Evolutionary conservation across 2,888 invertebrate genomes (phyloP), one percentile per base, ranked within the genome.

Genomic region (Microplitis manilae): DNA sequence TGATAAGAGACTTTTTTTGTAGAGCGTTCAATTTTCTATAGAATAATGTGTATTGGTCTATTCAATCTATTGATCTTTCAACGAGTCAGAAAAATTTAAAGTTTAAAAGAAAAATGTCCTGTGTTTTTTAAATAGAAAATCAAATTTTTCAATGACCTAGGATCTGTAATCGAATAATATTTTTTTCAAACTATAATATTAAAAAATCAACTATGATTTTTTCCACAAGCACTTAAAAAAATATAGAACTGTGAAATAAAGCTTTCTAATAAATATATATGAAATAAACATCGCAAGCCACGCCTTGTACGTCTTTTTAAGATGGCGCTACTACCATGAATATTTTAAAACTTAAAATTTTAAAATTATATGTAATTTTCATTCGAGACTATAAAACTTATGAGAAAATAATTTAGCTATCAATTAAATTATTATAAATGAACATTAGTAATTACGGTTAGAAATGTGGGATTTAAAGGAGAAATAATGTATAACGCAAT

Each of bases 291-390:
- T 83, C 83, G 80, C 75, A 82, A 80, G 84, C 85, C 86, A 85
- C 85, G 85, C 85, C 86, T 85, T 84, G 82, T 83, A 85, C 80
- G 80, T 84, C 83, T 85, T 84, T 84, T 85, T 85, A 85, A 86
- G 82, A 78, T 81, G 81, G 83, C 81, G 82, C 77, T 79, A 79
- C 79, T 69, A 77, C 79, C 80, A 76, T 83, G 82, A 83, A 83
- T 82, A 83, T 82, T 81, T 79, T 78, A 78, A 59, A 72, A 73
- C 30, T 30, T 13, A 13, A 13, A 1, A 50, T 50, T 50, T 50
- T 50, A 13, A 13, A 50, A 50, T 50, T 50, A 50, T 30, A 4
- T 2, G 4, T 4, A 30, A 2, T 30, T 30, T 30, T 30, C 4
- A 30, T 30, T 30, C 2, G 30, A 50, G 50, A 50, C 50, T 13